phyloP scores from a whole-genome alignment of 2,113 vertebrate species.

The Phylloscopus trochilus region DNA sequence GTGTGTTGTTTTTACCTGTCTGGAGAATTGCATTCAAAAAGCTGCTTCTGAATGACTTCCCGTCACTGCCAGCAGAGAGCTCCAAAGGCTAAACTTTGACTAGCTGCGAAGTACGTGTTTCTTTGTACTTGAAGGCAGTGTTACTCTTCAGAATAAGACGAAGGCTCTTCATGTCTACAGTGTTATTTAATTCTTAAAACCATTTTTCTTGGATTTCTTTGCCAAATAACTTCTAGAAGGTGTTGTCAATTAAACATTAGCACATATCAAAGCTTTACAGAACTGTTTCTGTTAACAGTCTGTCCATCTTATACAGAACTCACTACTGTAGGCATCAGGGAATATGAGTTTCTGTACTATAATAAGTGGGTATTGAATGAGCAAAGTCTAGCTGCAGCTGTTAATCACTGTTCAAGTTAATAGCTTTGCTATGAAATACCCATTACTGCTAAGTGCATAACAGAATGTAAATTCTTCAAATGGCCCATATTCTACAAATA shows the following conservation, averaged over 20 bases:
- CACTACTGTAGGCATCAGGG: neutral
- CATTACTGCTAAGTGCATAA: neutral
- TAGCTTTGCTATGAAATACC: neutral
- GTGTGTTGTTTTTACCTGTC: neutral
- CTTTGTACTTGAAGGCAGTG: neutral
- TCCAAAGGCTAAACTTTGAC: slow-evolving; percentile 1
- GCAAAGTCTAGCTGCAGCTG: neutral
- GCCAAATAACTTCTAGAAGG: neutral
- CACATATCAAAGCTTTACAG: neutral
- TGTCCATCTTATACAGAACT: neutral
- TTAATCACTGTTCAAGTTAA: neutral
- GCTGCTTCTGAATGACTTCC: neutral
- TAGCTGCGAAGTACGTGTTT: neutral
- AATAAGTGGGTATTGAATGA: neutral
- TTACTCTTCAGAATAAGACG: neutral
- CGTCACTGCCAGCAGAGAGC: slow-evolving; percentile 41
- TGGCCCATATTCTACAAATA: neutral
- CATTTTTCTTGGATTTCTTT: neutral
- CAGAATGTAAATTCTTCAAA: neutral
- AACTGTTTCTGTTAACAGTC: neutral
- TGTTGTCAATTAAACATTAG: neutral
- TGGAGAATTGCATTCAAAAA: neutral
- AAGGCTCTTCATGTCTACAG: neutral
- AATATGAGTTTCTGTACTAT: neutral
- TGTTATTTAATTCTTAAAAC: neutral